Percentiles rank a stretch among this genome's conserved stretches.
These are phyloP conservation scores for Platynereis dumerilii DNA, from an alignment of 2,888 invertebrate genomes.

Conservation along the genomic window DNA sequence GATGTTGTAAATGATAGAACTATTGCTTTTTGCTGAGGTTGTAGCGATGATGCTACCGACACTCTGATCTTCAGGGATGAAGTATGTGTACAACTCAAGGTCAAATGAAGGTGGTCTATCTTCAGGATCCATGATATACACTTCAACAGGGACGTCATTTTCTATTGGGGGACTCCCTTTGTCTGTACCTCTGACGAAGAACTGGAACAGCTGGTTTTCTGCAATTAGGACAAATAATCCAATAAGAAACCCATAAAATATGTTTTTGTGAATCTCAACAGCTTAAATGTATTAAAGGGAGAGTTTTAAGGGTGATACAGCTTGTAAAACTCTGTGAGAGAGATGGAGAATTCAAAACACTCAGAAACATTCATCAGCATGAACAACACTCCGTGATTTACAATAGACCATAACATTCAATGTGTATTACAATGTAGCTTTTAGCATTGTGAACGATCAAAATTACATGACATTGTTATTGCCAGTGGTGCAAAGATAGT, in stretches of 20 bases:
- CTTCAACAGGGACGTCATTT: slow-evolving; percentile 81
- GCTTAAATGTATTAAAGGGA: too few species aligned
- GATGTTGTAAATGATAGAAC: slow-evolving; percentile 69
- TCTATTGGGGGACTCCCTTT: slow-evolving; percentile 75
- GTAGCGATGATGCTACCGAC: slow-evolving; percentile 75
- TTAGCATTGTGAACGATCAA: too few species aligned
- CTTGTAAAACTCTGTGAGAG: too few species aligned
- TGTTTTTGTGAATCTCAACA: too few species aligned
- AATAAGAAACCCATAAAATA: neutral
- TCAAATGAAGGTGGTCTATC: slow-evolving; percentile 78
- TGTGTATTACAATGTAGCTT: too few species aligned
- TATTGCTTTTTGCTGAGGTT: slow-evolving; percentile 72
- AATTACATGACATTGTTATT: too few species aligned
- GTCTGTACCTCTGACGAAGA: slow-evolving; percentile 89
- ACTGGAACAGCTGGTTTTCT: slow-evolving; percentile 73
- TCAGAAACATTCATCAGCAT: too few species aligned
- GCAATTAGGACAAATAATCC: slow-evolving; percentile 4
- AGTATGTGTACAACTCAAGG: slow-evolving; percentile 76
- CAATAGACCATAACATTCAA: too few species aligned
- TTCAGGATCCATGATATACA: slow-evolving; percentile 77
- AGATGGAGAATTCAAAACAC: too few species aligned
- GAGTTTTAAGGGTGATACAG: too few species aligned
- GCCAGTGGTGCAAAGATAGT: too few species aligned
- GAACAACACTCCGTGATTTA: too few species aligned
- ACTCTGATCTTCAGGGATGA: slow-evolving; percentile 78